Conservation (phyloP, 1,140 invertebrate genomes). For the Pinna nobilis region DNA sequence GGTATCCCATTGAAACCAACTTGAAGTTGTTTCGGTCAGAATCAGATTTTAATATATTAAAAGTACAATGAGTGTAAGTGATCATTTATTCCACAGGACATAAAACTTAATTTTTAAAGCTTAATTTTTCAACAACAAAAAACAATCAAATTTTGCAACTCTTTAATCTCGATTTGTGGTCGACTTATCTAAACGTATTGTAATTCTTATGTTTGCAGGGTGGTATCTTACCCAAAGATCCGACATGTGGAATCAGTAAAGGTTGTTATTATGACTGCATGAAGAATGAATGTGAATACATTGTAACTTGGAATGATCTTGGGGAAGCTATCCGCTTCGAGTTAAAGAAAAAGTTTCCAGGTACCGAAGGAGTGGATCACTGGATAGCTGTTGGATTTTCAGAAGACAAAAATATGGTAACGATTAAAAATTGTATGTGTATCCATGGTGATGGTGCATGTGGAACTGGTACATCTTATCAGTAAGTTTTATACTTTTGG, state of each 20-base stretch:
- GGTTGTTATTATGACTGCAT: constrained; percentile 88
- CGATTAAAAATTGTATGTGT: background rate
- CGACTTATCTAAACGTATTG: background rate
- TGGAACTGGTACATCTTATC: background rate
- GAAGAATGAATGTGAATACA: constrained; percentile 81
- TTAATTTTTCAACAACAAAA: background rate
- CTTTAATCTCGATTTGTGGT: background rate
- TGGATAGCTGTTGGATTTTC: constrained; percentile 61
- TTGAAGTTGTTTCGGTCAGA: no score
- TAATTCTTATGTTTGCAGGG: constrained; percentile 5
- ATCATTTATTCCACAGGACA: background rate
- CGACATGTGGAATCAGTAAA: constrained; percentile 83
- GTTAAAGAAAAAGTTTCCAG: constrained; percentile 28
- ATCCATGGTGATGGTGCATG: constrained; percentile 5
- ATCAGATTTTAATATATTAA: no score
- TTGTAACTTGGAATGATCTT: constrained; percentile 79
- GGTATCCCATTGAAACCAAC: no score
- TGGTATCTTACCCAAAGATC: constrained; percentile 29
- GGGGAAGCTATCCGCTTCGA: constrained; percentile 46
- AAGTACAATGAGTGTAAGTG: background rate
- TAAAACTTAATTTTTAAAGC: background rate
- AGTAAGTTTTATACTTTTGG: no score
- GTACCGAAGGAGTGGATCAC: constrained; percentile 37
- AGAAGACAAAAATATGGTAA: constrained; percentile 55
- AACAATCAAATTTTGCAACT: no score